Evolutionary conservation across 2,888 invertebrate genomes (phyloP), one percentile per base, ranked within the genome.

Genomic region (Agelastica alni): DNA sequence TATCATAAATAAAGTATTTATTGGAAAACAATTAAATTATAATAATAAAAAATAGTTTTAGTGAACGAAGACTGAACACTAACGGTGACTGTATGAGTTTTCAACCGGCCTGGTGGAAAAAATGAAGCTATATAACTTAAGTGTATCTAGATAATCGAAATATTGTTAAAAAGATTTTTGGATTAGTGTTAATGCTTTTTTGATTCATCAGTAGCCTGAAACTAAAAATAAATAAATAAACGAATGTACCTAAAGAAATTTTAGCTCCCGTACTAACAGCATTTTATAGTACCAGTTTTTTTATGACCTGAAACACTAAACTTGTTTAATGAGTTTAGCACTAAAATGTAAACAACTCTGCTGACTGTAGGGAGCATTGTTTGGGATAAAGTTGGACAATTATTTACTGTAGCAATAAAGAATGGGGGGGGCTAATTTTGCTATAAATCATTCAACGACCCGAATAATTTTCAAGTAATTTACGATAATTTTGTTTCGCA

Each of bases 221-320:
- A n/a, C n/a, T n/a, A n/a, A n/a, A n/a, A n/a, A n/a, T n/a, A n/a
- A n/a, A n/a, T n/a, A n/a, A n/a, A n/a, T n/a, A n/a, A n/a, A n/a
- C n/a, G n/a, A n/a, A n/a, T n/a, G 12, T 9, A 32, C 32, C 3
- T 14, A 4, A 2, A 32, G 14, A 6, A 5, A 14, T 32, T 9
- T 37, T 18, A 10, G 20, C 20, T 7, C 2, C 37, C 12, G n/a
- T 2, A 39, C 37, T 39, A 39, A 10, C 4, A 39, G 5, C 12
- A 39, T 39, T 39, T 39, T 39, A 20, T 39, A 39, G 20, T 20
- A 39, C 37, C 37, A 39, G 37, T 18, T 39, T 39, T 37, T 39
- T 39, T 39, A 39, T 10, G 10, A 20, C 37, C 20, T n/a, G n/a
- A 37, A 18, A 17, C 20, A 39, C 20, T 39, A 39, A 20, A 20